Evolutionary conservation across 2,888 invertebrate species (phyloP), one percentile per base, ranked within the genome.

Genomic region (Terebella lapidaria): DNA sequence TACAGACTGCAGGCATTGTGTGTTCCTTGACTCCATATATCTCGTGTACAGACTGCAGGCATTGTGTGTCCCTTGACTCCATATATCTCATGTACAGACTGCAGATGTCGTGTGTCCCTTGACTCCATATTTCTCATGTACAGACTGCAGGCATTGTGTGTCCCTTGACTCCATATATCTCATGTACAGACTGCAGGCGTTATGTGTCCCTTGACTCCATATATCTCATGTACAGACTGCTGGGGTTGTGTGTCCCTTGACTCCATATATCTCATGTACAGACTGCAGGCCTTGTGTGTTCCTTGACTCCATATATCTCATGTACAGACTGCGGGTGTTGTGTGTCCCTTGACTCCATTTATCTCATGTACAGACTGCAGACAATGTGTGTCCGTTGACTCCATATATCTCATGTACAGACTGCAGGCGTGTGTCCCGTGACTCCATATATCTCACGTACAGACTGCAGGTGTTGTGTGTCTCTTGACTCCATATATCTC

Each of bases 401-500:
- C n/a, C n/a, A n/a, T n/a, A n/a, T n/a, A n/a, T n/a, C n/a, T 62
- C 15, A 3, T 54, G 54, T 15, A 10, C 15, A 81, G 81, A 83
- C 83, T 30, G 79, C 84, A 42, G 84, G 84, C 27, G 77, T 80
- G n/a, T n/a, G n/a, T n/a, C n/a, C n/a, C n/a, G n/a, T n/a, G n/a
- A n/a, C n/a, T n/a, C n/a, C n/a, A n/a, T n/a, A n/a, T n/a, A n/a
- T n/a, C n/a, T 62, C 15, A 3, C 47, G 54, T 15, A 10, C 15
- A 81, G 81, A 83, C 83, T 30, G 79, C 84, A 42, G 84, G 84
- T 28, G 77, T 80, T 4, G 76, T 77, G 18, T 70, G 83, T 53
- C 82, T 82, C 26, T 72, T 84, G 24, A n/a, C n/a, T n/a, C n/a
- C n/a, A n/a, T n/a, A n/a, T n/a, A n/a, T n/a, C n/a, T 62, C 15